Base-by-base conservation (phyloP, 2,888 invertebrate genomes). In the Strigamia transsilvanica region DNA sequence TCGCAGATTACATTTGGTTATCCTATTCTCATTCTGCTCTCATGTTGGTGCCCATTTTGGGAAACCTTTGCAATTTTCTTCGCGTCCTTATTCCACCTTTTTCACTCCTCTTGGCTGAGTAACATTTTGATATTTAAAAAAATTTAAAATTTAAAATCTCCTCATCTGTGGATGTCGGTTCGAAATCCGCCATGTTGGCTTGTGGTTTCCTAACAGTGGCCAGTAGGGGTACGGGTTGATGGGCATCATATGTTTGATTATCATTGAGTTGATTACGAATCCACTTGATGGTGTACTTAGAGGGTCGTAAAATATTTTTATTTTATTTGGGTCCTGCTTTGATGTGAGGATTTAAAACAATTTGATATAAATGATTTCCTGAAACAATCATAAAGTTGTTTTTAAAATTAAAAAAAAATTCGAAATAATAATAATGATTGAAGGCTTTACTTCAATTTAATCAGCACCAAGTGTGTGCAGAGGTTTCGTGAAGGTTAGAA, bases 1-100 rank as follows among this genome's bases (percentile, higher is more conserved):
- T 73, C 12, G 12, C 73, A 73, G 73, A 73, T 73, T 73, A 27
- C 73, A 73, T 73, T 73, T 23, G 73, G 13, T 73, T 56, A 56
- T 56, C 56, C 56, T 56, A 56, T 56, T 56, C n/a, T 38, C 9
- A 18, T 56, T 56, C 56, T 0, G 46, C 2, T 9, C 3, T 15
- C 5, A 46, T 46, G 46, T 46, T 46, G 13, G 12, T 9, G n/a
- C 56, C 56, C 56, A 9, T 18, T 18, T 56, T 56, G 4, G 15
- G 3, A 56, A 18, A 56, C n/a, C 56, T 56, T 56, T 56, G 3
- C 56, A n/a, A 18, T 56, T 56, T 56, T 56, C 18, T 56, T 18
- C 46, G n/a, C 13, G 1, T 13, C n/a, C 10, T 10, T 38, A 38
- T 6, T 6, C 38, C 38, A 38, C 38, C 9, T 10, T 38, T 38